phyloP scores from a whole-genome alignment of 1,140 invertebrate species.

The Calycopis cecrops region DNA sequence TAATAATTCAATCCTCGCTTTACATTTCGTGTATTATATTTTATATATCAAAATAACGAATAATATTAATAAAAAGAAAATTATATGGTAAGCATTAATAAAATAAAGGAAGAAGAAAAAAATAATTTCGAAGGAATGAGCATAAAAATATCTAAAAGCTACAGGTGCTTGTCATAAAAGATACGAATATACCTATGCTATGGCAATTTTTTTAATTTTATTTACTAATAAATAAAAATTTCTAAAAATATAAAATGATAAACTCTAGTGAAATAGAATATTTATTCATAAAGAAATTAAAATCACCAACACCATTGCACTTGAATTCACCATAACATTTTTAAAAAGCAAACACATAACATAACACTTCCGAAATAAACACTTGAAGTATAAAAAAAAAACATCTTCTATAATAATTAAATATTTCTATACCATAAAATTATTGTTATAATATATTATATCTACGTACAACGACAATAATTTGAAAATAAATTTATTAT shows the following conservation, averaged over 20 bases:
- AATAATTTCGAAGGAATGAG: slow-evolving; percentile 32
- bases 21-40: too few species aligned
- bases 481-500: slow-evolving; percentile 14
- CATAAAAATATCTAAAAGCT: slow-evolving; percentile 28
- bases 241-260: background rate
- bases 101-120: too few species aligned
- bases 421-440: background rate
- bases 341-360: background rate
- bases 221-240: background rate
- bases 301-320: slow-evolving; percentile 2
- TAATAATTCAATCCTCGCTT: too few species aligned
- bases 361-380: slow-evolving; percentile 2
- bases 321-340: slow-evolving; percentile 3
- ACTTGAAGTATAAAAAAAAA: too few species aligned
- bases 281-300: background rate
- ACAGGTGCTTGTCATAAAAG: slow-evolving; percentile 30
- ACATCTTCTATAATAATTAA: background rate
- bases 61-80: too few species aligned
- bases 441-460: background rate
- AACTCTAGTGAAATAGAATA: background rate
- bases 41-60: too few species aligned
- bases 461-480: slow-evolving; percentile 3
- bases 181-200: slow-evolving; percentile 7
- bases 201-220: background rate
- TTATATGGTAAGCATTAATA: too few species aligned